Conservation (phyloP, 2,888 invertebrate species). For the Eupithecia subumbrata region DNA sequence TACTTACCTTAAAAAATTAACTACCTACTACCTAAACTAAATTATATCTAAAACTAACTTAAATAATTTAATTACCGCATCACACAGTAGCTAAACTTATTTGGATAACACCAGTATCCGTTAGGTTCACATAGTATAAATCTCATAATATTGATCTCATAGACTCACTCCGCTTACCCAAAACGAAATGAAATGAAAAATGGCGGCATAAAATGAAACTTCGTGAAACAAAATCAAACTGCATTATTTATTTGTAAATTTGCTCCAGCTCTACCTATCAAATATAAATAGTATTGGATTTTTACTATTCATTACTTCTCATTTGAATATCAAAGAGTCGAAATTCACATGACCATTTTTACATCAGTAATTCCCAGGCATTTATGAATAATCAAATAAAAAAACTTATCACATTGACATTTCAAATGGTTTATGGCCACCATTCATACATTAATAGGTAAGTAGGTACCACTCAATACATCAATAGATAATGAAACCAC, state of each 20-base stretch:
- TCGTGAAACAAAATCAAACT: neutral
- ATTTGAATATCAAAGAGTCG: neutral
- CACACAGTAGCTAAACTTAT: no score
- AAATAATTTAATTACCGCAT: no score
- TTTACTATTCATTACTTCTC: neutral
- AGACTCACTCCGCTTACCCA: no score
- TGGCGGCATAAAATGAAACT: no score
- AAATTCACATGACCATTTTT: conserved; percentile 3
- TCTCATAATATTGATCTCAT: no score
- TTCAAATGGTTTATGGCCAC: conserved; percentile 28
- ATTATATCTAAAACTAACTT: no score
- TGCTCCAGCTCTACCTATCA: neutral
- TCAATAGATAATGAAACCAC: conserved; percentile 11
- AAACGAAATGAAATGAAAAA: no score
- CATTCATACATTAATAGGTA: conserved; percentile 15
- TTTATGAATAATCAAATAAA: conserved; percentile 18
- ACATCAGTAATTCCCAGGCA: neutral
- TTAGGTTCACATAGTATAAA: no score
- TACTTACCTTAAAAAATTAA: no score
- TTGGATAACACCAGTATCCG: no score
- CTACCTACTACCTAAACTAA: no score
- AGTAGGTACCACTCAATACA: conserved; percentile 17
- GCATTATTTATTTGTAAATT: neutral
- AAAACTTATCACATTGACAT: conserved; percentile 32
- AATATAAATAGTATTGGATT: neutral